Base-by-base conservation (phyloP, 2,113 vertebrate genomes). In the Balaeniceps rex region DNA sequence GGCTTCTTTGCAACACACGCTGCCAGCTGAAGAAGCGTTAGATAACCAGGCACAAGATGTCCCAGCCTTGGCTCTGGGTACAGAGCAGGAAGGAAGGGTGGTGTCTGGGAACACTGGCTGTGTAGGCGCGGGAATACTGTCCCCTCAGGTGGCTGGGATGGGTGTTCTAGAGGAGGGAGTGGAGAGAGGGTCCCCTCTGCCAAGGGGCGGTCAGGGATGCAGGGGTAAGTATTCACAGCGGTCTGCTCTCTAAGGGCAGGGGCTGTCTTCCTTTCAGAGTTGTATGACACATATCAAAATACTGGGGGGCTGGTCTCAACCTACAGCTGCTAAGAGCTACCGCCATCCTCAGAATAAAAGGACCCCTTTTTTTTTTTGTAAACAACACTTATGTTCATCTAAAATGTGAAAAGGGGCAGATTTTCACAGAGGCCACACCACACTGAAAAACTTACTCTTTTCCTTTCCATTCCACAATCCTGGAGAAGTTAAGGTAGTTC, bases 381-480 rank as follows among this genome's bases (percentile, higher is more conserved):
- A 71, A 22, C 19, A 61, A 49, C 19, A 13, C 46, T 95, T 58
- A n/a, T 2, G 5, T n/a, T 84, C 11, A 49, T 25, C 28, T 64
- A n/a, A 36, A 74, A 47, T 6, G 24, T 36, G 54, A 28, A 52
- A 88, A 58, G 33, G n/a, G 24, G 44, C 14, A 77, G 68, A 42
- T 60, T 68, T 82, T 60, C 57, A 71, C 23, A 76, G 44, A 69
- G 17, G 33, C 33, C 52, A 52, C 9, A n/a, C 3, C 7, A 58
- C 9, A 5, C 5, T 19, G 34, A 16, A 61, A 85, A 54, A 97
- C 96, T 97, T 98, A 99, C 99, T 98, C 99, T 97, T 98, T 92
- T 71, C 98, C 98, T 28, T 98, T 99, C 99, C 99, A 99, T 40
- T 98, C 97, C 91, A 98, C 98, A 80, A 99, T 99, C 96, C 98